Conservation (phyloP, 2,888 invertebrate genomes). For the Latrodectus hesperus region DNA sequence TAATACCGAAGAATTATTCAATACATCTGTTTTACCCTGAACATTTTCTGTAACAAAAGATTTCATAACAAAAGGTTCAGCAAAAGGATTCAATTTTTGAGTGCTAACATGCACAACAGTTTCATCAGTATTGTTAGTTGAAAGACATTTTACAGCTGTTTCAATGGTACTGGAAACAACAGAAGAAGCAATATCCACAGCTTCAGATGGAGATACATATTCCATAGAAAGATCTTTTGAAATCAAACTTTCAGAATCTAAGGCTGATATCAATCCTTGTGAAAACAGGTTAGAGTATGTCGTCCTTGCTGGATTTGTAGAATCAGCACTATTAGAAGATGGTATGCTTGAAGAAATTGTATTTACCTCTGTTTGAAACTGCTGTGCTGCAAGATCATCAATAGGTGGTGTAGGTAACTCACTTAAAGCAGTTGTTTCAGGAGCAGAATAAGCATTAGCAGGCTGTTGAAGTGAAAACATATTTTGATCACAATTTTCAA, state of each 20-base stretch:
- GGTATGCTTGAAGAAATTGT: not conserved
- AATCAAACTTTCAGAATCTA: not conserved
- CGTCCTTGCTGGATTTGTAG: not conserved
- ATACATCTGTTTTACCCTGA: not conserved
- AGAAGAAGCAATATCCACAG: slow-evolving; percentile 55
- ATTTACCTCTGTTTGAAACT: slow-evolving; percentile 26
- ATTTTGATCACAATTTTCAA: not conserved
- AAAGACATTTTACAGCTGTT: slow-evolving; percentile 54
- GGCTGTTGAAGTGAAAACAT: slow-evolving; percentile 16
- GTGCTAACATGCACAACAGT: not conserved
- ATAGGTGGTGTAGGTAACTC: slow-evolving; percentile 69
- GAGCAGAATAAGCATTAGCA: slow-evolving; percentile 34
- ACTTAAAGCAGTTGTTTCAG: slow-evolving; percentile 67
- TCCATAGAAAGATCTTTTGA: not conserved
- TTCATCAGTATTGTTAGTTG: slow-evolving; percentile 7
- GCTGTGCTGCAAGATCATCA: slow-evolving; percentile 61
- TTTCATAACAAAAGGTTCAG: slow-evolving; percentile 62
- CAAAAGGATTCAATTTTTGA: slow-evolving; percentile 47
- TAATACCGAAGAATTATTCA: not conserved
- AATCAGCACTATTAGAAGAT: slow-evolving; percentile 9
- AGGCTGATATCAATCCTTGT: not conserved
- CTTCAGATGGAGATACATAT: slow-evolving; percentile 38
- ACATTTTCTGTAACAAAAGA: slow-evolving; percentile 30
- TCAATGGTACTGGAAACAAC: slow-evolving; percentile 61
- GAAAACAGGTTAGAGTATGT: not conserved